phyloP scores from a whole-genome alignment of 1,140 invertebrate genomes.

The Zaprionus kolodkinae region DNA sequence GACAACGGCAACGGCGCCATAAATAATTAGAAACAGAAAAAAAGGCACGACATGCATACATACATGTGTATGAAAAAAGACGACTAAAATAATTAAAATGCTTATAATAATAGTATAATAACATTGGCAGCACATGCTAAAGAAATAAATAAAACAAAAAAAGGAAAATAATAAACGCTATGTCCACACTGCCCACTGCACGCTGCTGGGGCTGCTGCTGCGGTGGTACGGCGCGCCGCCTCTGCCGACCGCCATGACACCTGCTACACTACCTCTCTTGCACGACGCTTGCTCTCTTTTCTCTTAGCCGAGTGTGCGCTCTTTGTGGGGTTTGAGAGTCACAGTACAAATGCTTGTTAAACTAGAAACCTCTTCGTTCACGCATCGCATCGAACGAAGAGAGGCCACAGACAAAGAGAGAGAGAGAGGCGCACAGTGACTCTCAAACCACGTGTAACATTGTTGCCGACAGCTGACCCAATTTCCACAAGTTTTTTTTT shows the following conservation, averaged over 20 bases:
- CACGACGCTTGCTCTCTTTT: neutral
- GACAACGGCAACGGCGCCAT: constrained; percentile 51
- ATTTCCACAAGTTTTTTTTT: constrained; percentile 24
- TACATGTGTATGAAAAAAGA: constrained; percentile 9
- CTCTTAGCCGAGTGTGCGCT: constrained; percentile 14
- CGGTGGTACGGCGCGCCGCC: neutral
- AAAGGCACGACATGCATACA: neutral
- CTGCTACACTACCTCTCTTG: constrained; percentile 23
- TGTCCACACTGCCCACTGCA: constrained; percentile 15
- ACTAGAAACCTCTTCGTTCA: constrained; percentile 33
- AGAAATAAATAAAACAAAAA: constrained; percentile 18
- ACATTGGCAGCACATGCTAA: constrained; percentile 40
- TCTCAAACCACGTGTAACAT: constrained; percentile 40
- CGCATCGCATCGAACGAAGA: constrained; percentile 8
- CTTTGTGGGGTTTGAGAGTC: constrained; percentile 15
- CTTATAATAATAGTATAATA: constrained; percentile 43
- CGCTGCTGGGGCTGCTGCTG: neutral
- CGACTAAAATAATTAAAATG: constrained; percentile 63
- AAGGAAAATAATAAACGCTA: constrained; percentile 27
- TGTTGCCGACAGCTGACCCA: constrained; percentile 46
- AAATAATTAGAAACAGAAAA: constrained; percentile 48
- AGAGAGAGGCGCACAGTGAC: constrained; percentile 1
- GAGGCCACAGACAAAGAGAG: neutral
- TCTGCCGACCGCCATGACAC: constrained; percentile 40
- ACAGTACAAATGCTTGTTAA: constrained; percentile 12